Base-by-base conservation (phyloP, 2,113 vertebrate species). In the Neoarius graeffei region DNA sequence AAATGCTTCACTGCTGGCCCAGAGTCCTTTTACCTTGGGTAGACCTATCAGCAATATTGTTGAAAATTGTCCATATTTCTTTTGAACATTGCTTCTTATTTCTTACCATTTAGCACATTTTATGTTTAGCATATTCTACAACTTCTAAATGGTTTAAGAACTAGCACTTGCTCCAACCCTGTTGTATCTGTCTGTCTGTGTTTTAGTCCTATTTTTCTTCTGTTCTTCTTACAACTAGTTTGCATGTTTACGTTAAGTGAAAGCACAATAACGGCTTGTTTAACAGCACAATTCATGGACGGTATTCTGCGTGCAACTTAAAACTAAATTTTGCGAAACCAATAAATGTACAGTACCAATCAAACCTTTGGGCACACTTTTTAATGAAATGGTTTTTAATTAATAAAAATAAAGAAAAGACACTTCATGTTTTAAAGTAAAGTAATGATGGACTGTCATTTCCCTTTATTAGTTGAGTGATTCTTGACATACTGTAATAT, bases 21-120 rank as follows among this genome's bases (percentile, higher is more conserved):
- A 94, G 85, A 94, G 3, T 80, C 91, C 67, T 73, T 82, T 92
- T 35, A 94, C 77, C 0, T 91, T 15, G 0, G 86, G 87, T 1
- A 89, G 81, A 66, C 42, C 94, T 94, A 85, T 86, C 0, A 25
- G 27, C 42, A 56, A 60, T 50, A 87, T 84, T 74, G 73, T 15
- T 48, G 3, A 1, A 76, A 25, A 66, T 66, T 7, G 5, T 79
- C 48, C 56, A 54, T 13, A 54, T 79, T 23, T 27, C 11, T 54
- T 77, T 77, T 66, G 5, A 54, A 79, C 11, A 50, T 30, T 71
- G 1, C 14, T 62, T 52, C n/a, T 14, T 79, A 54, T n/a, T n/a
- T 54, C 50, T 54, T 35, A 79, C 15, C 5, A 15, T n/a, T 52
- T 76, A 76, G 42, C 73, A 10, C 20, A 76, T 50, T 13, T 52